Base-by-base conservation (phyloP, 2,113 vertebrate genomes). In the Ia io region DNA sequence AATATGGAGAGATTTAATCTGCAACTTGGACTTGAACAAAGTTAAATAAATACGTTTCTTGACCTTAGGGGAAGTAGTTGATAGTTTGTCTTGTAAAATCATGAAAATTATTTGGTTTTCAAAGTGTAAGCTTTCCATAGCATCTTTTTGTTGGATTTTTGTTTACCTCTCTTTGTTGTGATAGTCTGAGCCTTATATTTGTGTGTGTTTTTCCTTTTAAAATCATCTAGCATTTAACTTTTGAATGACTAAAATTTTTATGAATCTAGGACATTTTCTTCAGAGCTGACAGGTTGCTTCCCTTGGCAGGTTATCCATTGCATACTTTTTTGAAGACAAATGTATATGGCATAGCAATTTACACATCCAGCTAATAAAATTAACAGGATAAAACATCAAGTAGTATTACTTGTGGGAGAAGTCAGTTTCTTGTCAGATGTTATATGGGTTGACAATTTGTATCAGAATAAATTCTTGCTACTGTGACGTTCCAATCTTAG, bases 31-130 rank as follows among this genome's bases (percentile, higher is more conserved):
- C 37, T 32, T 71, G 53, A 96, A 84, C 5, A 20, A 80, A 84
- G 22, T 84, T 95, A 90, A 86, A 13, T 49, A 61, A 95, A 89
- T 80, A 11, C 70, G 56, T 77, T 90, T 78, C 18, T 74, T 63
- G 56, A 13, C 6, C 42, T 74, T 65, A 51, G 32, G 18, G 65
- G 11, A 84, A 78, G 42, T 86, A 85, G 67, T 90, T 59, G 28
- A 56, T 9, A 69, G 30, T 80, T 94, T 85, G 14, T 85, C 88
- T 74, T 92, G 44, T 59, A 92, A 95, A 95, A 53, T 93, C 30
- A 73, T 91, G 67, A 91, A 95, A 59, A 51, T 56, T 84, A n/a
- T 12, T 73, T 96, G 30, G 63, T 84, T 89, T 91, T 95, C 76
- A 73, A 82, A 90, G 82, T 67, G 23, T 70, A 47, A 18, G 20